Evolutionary conservation across 1,140 invertebrate species (phyloP).

Genomic region (Belonocnema kinseyi): DNA sequence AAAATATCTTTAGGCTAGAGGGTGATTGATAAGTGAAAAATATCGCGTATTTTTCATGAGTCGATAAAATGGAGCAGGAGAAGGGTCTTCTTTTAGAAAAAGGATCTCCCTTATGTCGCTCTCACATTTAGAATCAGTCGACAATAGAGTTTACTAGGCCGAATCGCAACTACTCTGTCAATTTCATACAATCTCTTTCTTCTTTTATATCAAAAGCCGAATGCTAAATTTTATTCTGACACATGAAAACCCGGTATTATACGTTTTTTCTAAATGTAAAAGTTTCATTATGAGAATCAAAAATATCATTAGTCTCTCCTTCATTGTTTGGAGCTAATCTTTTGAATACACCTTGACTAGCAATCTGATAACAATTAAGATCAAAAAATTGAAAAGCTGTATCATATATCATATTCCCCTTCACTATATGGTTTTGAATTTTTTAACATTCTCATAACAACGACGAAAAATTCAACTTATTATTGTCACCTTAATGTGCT

Average conservation of each 20-base stretch:
- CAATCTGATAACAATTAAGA: too few species aligned
- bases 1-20: background rate
- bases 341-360: too few species aligned
- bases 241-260: background rate
- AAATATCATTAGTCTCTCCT: background rate
- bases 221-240: slow-evolving; percentile 19
- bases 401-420: too few species aligned
- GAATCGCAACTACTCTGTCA: slow-evolving; percentile 28
- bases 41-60: slow-evolving; percentile 8
- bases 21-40: background rate
- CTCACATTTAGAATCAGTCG: background rate
- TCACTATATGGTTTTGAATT: too few species aligned
- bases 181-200: slow-evolving; percentile 2
- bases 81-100: background rate
- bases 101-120: background rate
- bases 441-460: too few species aligned
- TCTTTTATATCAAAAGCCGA: background rate
- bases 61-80: background rate
- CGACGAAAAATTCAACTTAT: too few species aligned
- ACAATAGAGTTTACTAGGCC: slow-evolving; percentile 24
- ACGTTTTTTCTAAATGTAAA: background rate
- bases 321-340: too few species aligned
- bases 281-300: slow-evolving; percentile 1
- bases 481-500: too few species aligned
- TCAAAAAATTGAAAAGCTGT: too few species aligned